Base-by-base conservation (phyloP, 2,888 invertebrate species). In the Ornithoptera priamus region DNA sequence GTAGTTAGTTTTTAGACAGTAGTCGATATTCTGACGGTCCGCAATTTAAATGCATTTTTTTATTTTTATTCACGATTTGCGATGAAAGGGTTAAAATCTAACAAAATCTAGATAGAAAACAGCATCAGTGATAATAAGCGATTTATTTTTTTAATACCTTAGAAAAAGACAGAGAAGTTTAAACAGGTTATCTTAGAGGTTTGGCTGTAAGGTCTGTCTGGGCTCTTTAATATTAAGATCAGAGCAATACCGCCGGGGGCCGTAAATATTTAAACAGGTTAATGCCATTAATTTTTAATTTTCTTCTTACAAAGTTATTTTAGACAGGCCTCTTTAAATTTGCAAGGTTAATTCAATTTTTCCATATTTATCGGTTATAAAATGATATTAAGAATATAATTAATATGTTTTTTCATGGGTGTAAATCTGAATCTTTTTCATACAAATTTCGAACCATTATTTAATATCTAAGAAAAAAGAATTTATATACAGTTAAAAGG, bases 181-280 rank as follows among this genome's bases (percentile, higher is more conserved):
- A 70, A 65, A 63, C 62, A 10, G n/a, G 36, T 66, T 70, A 69
- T 57, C 57, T 63, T 58, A 8, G 62, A 61, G 61, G 57, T 18
- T 36, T 36, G 22, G 65, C 30, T 62, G 4, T 61, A 12, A 20
- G 36, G 66, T n/a, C 30, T n/a, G 65, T 53, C 56, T 50, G 62
- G 36, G 46, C 59, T 17, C 62, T 53, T 59, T 24, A 66, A 70
- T 66, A 66, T 70, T 70, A 63, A 63, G 50, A 66, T n/a, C 62
- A 63, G 62, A 70, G 66, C 66, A 70, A 70, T 63, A 62, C 70
- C 62, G 63, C 15, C 62, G 63, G 50, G 58, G 36, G 57, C 53
- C 42, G 66, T 63, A 70, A 70, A 70, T 70, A 70, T 70, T 70
- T 70, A 59, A 66, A 62, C 50, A 63, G 59, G 58, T 70, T 70